Conservation (phyloP, 2,113 vertebrate species). For the Eclectus roratus region DNA sequence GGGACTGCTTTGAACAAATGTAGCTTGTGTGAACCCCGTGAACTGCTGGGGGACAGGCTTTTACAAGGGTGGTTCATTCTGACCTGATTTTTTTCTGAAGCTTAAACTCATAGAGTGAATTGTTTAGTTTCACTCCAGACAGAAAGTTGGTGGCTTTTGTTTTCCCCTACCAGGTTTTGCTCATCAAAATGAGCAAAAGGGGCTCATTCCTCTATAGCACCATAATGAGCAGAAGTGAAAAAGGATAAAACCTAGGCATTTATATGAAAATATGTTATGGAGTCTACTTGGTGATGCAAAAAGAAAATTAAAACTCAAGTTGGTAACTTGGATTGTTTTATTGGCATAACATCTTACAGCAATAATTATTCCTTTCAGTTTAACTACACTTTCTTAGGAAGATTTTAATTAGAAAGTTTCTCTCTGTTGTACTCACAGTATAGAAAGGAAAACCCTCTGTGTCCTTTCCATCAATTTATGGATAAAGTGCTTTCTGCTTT, state of each 20-base stretch:
- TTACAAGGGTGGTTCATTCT: background rate
- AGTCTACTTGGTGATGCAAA: background rate
- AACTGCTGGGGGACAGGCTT: background rate
- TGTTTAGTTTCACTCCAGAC: background rate
- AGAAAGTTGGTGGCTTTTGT: background rate
- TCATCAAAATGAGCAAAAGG: background rate
- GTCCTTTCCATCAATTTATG: background rate
- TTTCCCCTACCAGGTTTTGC: background rate
- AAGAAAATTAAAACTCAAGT: conserved; percentile 13
- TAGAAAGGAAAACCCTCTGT: background rate
- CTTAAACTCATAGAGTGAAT: background rate
- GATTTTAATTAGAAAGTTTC: conserved; percentile 38
- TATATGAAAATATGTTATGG: background rate
- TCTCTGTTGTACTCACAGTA: background rate
- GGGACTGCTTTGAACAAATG: background rate
- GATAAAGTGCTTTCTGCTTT: background rate
- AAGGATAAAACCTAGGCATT: background rate
- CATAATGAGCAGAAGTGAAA: background rate
- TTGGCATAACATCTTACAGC: background rate
- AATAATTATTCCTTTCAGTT: conserved; percentile 6
- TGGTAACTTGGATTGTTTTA: background rate
- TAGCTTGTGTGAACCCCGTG: background rate
- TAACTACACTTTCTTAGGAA: background rate
- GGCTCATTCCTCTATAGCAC: background rate
- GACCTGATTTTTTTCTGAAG: background rate